These are phyloP conservation scores for Eupeodes latifasciatus DNA, from an alignment of 2,888 invertebrate species.

Conservation along the genomic window DNA sequence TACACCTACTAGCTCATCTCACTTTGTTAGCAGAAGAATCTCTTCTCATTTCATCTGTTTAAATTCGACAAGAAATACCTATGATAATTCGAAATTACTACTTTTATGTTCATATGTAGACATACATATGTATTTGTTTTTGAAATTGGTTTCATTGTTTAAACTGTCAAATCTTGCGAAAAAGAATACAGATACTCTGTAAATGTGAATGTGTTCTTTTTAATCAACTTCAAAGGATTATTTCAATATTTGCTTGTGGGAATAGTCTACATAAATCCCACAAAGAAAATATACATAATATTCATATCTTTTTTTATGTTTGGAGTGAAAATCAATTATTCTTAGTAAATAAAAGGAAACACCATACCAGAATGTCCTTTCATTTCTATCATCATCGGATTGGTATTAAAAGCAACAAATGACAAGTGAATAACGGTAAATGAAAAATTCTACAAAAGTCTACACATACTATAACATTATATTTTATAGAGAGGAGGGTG, in stretches of 20 bases:
- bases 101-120: too few species aligned
- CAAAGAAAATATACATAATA: conserved; percentile 1
- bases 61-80: too few species aligned
- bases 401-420: conserved; percentile 41
- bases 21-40: too few species aligned
- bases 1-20: too few species aligned
- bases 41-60: too few species aligned
- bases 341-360: conserved; percentile 33
- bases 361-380: conserved; percentile 13
- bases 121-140: conserved; percentile 58
- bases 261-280: neutral
- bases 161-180: conserved; percentile 17
- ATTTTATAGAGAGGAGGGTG: conserved; percentile 1
- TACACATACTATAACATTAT: conserved; percentile 11
- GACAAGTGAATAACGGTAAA: conserved; percentile 54
- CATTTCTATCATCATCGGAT: neutral
- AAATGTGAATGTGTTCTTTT: conserved; percentile 18
- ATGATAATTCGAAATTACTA: too few species aligned
- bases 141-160: conserved; percentile 47
- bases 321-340: conserved; percentile 64
- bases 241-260: conserved; percentile 59
- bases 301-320: conserved; percentile 23
- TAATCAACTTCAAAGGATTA: conserved; percentile 55
- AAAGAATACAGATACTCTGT: neutral
- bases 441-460: conserved; percentile 37